Base-by-base conservation (phyloP, 1,140 invertebrate genomes). In the Asobara japonica region DNA sequence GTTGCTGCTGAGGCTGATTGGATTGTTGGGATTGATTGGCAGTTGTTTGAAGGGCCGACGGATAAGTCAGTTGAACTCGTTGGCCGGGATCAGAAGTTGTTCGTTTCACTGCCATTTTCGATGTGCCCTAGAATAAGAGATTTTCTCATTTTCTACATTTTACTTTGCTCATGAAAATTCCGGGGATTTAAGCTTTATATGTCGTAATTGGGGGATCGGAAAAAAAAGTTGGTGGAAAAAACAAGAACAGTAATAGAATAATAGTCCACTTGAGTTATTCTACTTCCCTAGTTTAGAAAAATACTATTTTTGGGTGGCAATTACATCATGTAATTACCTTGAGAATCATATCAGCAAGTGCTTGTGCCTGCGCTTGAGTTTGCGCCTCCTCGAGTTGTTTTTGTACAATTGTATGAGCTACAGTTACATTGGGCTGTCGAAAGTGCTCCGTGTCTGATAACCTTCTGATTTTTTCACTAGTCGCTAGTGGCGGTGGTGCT, bases 81-180 rank as follows among this genome's bases (percentile, higher is more conserved):
- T 92, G 91, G 25, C 91, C 91, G 0, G 91, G 91, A 80, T 93
- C 92, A 6, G 91, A 92, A 13, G 90, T 89, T 61, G 90, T 89
- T 76, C 91, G 83, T 80, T 90, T 92, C n/a, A 91, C 90, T 20
- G 90, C 88, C 79, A 93, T 92, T 86, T 93, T 93, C 11, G 92
- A 92, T 10, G 91, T 91, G 66, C 92, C 84, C 85, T 87, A 48
- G 18, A 27, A 56, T 10, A 68, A 62, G 7, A 73, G 27, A 13
- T 31, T 61, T 33, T 30, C 20, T 16, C 51, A 3, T 31, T 16
- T 13, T 2, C 18, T 18, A 69, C 10, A n/a, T n/a, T n/a, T n/a
- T n/a, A n/a, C n/a, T n/a, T n/a, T n/a, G n/a, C n/a, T n/a, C n/a
- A n/a, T n/a, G n/a, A n/a, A n/a, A n/a, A n/a, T n/a, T n/a, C n/a